Evolutionary conservation across 2,888 invertebrate genomes (phyloP), one percentile per base, ranked within the genome.

Genomic region (Hirtodrosophila duncani): DNA sequence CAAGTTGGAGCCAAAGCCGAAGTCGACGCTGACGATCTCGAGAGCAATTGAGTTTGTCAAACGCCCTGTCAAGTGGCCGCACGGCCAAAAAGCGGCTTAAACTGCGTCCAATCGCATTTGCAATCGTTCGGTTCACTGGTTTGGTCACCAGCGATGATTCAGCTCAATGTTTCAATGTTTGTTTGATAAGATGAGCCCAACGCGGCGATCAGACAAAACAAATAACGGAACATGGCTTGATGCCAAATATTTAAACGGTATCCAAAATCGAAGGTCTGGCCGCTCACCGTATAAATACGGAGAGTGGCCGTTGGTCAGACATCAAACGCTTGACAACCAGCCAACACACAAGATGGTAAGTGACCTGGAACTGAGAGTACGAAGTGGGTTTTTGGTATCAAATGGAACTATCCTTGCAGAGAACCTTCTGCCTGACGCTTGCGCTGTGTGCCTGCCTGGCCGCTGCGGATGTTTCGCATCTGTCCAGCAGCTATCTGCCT

Each of bases 41-140:
- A 80, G 63, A 48, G 61, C 72, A 56, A 80, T 75, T 66, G 61
- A 77, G 63, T 66, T 75, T 77, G 74, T 75, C 74, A 77, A 80
- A 80, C 66, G 72, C 72, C 77, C 65, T 46, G 58, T 63, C 57
- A 69, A 71, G 66, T 71, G 68, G 50, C 58, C 60, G 52, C 41
- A 31, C 29, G 42, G 23, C 48, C 59, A 62, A 62, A 70, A 72
- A 78, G 67, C 77, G 62, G 69, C 78, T 72, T 77, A 77, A 62
- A 53, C 59, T 44, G 51, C 64, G 33, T 49, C 62, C 57, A 64
- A 71, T 75, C 59, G 41, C 58, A 21, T 43, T 33, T 24, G 37
- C 10, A 30, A 37, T 41, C 16, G 34, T 52, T 52, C 57, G 61
- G 18, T 44, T 59, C 26, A 45, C 55, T 30, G 33, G 23, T 34